Evolutionary conservation across 2,113 vertebrate species (phyloP).

Genomic region (Balaeniceps rex): DNA sequence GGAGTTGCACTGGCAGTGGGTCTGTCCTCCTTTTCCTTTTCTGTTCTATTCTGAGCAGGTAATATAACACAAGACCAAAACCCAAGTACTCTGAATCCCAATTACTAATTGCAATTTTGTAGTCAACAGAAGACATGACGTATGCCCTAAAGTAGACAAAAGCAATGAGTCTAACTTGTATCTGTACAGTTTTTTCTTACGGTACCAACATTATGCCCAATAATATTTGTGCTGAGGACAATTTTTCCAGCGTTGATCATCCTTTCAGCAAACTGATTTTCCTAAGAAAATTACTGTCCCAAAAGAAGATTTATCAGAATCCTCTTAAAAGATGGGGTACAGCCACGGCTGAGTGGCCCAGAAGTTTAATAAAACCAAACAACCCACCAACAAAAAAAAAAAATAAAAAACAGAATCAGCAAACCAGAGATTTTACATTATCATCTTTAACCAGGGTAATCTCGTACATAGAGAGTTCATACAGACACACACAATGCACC

Average conservation of each 20-base stretch:
- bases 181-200: background rate
- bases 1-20: background rate
- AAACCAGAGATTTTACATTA: background rate
- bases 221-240: background rate
- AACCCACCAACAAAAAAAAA: background rate
- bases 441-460: background rate
- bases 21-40: background rate
- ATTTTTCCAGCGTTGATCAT: background rate
- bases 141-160: background rate
- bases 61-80: background rate
- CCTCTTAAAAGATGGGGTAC: background rate
- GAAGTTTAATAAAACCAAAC: background rate
- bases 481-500: background rate
- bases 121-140: background rate
- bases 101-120: background rate
- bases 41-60: slow-evolving; percentile 11
- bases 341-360: background rate
- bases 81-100: background rate
- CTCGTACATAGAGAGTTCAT: background rate
- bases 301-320: background rate
- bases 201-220: background rate
- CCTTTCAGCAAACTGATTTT: background rate
- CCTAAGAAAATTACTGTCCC: background rate
- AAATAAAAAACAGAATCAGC: background rate
- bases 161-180: background rate